These are phyloP conservation scores for Capreolus pygargus DNA, from an alignment of 2,113 vertebrate genomes.

Conservation along the genomic window DNA sequence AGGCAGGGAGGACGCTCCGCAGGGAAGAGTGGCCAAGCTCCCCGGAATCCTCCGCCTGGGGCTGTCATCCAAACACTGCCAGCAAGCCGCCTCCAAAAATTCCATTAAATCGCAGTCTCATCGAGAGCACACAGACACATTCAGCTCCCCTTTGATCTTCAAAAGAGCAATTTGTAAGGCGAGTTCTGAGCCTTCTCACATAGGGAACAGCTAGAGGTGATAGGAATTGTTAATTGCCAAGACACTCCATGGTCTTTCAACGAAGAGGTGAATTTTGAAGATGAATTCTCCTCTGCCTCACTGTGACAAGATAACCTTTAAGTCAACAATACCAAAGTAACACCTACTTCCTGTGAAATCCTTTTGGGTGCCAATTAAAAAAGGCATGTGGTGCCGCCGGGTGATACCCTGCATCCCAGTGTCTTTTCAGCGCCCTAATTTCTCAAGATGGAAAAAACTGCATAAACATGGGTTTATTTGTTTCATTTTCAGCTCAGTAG, in stretches of 20 bases:
- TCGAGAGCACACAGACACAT: constrained; percentile 81
- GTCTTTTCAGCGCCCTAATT: neutral
- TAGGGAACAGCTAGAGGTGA: constrained; percentile 77
- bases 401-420: neutral
- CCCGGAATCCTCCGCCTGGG: constrained; percentile 80
- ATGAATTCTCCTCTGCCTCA: constrained; percentile 68
- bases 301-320: constrained; percentile 80
- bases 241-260: constrained; percentile 69
- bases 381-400: neutral
- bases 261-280: constrained; percentile 74
- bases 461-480: constrained; percentile 33
- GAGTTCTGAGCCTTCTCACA: constrained; percentile 83
- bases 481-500: constrained; percentile 41
- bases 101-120: constrained; percentile 85
- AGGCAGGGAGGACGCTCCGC: constrained; percentile 81
- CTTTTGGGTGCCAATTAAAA: constrained; percentile 63
- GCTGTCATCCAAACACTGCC: constrained; percentile 77
- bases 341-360: constrained; percentile 55
- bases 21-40: constrained; percentile 83
- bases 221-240: constrained; percentile 85
- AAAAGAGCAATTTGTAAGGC: constrained; percentile 89
- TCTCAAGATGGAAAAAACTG: constrained; percentile 16
- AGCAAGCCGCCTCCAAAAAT: constrained; percentile 80
- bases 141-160: constrained; percentile 86
- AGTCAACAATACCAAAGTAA: constrained; percentile 68